phyloP scores from a whole-genome alignment of 92 coral and sea anemone species.

The Phenganax subtilis region DNA sequence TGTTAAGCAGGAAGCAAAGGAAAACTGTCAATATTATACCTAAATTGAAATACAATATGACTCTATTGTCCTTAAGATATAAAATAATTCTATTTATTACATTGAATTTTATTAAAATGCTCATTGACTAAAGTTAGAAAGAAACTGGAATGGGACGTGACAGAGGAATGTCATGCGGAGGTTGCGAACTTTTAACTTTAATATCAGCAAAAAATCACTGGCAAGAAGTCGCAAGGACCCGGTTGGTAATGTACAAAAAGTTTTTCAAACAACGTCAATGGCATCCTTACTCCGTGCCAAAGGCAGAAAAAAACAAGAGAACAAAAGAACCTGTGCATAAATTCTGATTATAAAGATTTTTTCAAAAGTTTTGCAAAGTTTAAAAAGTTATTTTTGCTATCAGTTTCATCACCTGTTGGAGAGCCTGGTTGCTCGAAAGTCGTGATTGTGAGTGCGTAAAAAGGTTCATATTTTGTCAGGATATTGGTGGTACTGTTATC shows the following conservation, averaged over 20 bases:
- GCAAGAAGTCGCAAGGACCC: background rate
- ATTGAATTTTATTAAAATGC: background rate
- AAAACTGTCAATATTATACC: background rate
- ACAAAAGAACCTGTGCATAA: background rate
- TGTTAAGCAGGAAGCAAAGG: no score
- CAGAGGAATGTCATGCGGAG: background rate
- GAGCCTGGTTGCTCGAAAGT: no score
- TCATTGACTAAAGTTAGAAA: background rate
- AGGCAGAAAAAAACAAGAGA: no score
- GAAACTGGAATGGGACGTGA: background rate
- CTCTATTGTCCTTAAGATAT: background rate
- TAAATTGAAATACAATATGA: background rate
- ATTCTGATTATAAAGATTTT: background rate
- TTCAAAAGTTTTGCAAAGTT: no score
- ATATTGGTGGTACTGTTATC: no score
- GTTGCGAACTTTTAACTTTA: background rate
- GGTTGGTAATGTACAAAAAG: no score
- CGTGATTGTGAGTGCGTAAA: no score
- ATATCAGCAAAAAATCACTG: background rate
- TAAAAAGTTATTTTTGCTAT: no score
- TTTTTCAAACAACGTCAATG: no score
- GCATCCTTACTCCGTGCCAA: no score
- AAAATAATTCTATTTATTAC: background rate
- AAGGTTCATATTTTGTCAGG: no score
- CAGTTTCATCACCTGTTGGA: no score